Conservation (phyloP, 2,888 invertebrate species). For the Craniophora ligustri region DNA sequence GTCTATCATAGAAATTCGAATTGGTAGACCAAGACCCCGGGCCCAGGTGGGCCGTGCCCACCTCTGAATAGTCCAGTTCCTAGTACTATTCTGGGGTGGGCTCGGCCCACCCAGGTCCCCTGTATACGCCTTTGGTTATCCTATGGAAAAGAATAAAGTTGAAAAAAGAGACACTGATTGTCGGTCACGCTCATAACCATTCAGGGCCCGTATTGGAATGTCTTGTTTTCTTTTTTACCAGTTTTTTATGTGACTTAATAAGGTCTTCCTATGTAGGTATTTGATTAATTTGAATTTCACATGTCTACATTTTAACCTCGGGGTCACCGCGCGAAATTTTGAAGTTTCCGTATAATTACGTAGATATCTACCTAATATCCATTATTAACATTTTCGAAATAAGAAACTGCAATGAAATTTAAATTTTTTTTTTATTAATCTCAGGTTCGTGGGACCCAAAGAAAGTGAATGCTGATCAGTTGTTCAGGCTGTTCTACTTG, state of each 20-base stretch:
- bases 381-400: not conserved
- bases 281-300: not conserved
- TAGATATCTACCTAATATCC: not conserved
- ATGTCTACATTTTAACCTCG: not conserved
- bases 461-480: slow-evolving; percentile 91
- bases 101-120: no score
- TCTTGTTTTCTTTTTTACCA: not conserved
- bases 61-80: no score
- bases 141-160: no score
- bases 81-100: no score
- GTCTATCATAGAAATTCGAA: no score
- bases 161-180: no score
- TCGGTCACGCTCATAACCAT: no score
- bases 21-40: no score
- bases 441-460: slow-evolving; percentile 93
- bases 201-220: not conserved
- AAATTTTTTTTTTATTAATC: not conserved
- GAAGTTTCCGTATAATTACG: not conserved
- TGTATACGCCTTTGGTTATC: no score
- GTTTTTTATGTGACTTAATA: not conserved
- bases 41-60: no score
- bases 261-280: not conserved
- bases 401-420: not conserved
- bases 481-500: slow-evolving; percentile 94
- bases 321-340: not conserved